Conservation (phyloP, 2,113 vertebrate species). For the Melanerpes formicivorus region DNA sequence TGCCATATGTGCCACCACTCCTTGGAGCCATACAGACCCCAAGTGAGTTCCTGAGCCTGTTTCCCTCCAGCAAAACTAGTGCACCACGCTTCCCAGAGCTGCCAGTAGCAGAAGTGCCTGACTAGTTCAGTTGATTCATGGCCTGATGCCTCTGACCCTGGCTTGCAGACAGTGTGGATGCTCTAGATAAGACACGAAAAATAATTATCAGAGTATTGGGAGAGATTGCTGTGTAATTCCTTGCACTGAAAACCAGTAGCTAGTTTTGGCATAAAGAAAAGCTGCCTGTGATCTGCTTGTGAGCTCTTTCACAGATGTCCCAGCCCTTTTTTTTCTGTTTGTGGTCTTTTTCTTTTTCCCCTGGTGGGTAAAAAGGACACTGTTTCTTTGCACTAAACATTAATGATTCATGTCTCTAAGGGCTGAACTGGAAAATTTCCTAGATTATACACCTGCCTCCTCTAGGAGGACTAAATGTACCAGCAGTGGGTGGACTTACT, state of each 20-base stretch:
- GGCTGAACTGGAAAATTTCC: slow-evolving; percentile 46
- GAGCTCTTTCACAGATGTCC: not conserved
- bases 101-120: not conserved
- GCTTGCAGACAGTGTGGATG: not conserved
- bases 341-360: not conserved
- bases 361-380: not conserved
- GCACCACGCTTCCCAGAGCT: not conserved
- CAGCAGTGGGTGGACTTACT: slow-evolving; percentile 60
- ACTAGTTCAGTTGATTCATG: not conserved
- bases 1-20: not conserved
- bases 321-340: not conserved
- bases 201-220: not conserved
- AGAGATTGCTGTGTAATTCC: not conserved
- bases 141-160: not conserved
- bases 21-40: not conserved
- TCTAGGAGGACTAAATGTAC: slow-evolving; percentile 59
- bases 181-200: not conserved
- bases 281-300: not conserved
- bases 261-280: not conserved
- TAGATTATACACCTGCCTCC: slow-evolving; percentile 55
- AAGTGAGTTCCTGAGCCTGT: not conserved
- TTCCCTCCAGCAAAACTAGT: not conserved
- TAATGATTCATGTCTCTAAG: slow-evolving; percentile 56
- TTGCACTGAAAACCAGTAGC: not conserved
- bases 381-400: slow-evolving; percentile 15